Conservation (phyloP, 2,797 vertebrate species). For the Mormyrus proboscirostris region DNA sequence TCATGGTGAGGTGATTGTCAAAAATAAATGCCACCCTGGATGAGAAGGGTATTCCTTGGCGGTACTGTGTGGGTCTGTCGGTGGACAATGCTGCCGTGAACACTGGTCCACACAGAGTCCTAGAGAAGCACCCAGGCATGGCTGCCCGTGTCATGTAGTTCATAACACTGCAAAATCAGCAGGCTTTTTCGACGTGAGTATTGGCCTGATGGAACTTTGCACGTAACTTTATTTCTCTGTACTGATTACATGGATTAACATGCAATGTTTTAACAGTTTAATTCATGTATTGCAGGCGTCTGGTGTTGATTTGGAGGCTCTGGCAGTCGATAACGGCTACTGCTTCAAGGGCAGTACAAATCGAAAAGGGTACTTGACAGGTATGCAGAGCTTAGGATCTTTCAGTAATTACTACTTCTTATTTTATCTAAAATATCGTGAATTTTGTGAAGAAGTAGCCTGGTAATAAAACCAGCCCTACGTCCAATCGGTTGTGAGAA, state of each 20-base stretch:
- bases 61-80: slow-evolving; percentile 6
- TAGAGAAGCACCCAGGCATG: background rate
- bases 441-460: no score
- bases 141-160: slow-evolving; percentile 17
- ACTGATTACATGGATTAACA: slow-evolving; percentile 2
- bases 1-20: background rate
- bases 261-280: background rate
- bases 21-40: background rate
- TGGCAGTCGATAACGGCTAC: slow-evolving; percentile 15
- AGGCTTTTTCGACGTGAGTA: slow-evolving; percentile 7
- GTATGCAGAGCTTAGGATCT: background rate
- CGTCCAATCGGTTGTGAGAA: no score
- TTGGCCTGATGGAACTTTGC: background rate
- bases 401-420: no score
- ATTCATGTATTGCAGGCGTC: slow-evolving; percentile 11
- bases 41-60: background rate
- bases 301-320: slow-evolving; percentile 23
- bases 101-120: background rate
- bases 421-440: no score
- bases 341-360: slow-evolving; percentile 21
- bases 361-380: slow-evolving; percentile 23
- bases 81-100: slow-evolving; percentile 19
- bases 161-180: slow-evolving; percentile 27
- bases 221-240: slow-evolving; percentile 1
- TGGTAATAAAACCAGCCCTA: no score